phyloP scores from a whole-genome alignment of 2,888 invertebrate species.

The Macrophya annulata region DNA sequence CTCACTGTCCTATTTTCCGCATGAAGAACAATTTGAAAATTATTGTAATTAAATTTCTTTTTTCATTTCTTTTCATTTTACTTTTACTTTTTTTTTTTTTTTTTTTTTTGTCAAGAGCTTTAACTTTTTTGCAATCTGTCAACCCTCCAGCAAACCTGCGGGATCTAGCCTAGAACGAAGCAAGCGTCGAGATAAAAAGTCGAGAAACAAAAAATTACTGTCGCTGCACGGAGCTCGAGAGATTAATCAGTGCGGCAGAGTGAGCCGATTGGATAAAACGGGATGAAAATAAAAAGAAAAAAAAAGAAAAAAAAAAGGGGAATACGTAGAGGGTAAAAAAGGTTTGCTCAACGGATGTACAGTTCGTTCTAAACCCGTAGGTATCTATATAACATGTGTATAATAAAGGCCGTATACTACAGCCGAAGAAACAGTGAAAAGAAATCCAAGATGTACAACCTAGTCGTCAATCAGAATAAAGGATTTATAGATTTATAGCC shows the following conservation, averaged over 20 bases:
- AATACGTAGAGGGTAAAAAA: neutral
- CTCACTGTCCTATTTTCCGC: neutral
- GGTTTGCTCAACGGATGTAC: conserved; percentile 4
- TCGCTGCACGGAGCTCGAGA: conserved; percentile 15
- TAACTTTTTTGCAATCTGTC: neutral
- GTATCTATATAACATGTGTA: neutral
- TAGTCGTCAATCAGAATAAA: conserved; percentile 42
- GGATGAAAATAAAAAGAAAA: neutral
- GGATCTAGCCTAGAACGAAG: neutral
- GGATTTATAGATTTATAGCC: conserved; percentile 42
- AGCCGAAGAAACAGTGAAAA: neutral
- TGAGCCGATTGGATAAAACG: neutral
- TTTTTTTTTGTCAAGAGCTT: neutral
- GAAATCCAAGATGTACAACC: conserved; percentile 8
- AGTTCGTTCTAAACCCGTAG: neutral
- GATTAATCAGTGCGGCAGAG: conserved; percentile 28
- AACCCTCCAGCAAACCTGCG: neutral
- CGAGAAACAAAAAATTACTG: neutral
- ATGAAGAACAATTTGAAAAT: neutral
- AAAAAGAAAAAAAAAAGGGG: neutral
- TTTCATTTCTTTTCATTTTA: neutral
- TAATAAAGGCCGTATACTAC: neutral
- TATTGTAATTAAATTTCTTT: neutral
- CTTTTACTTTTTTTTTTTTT: neutral
- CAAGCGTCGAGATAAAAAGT: neutral